These are phyloP conservation scores for Caprella mutica DNA, from an alignment of 2,888 invertebrate species.

Conservation along the genomic window DNA sequence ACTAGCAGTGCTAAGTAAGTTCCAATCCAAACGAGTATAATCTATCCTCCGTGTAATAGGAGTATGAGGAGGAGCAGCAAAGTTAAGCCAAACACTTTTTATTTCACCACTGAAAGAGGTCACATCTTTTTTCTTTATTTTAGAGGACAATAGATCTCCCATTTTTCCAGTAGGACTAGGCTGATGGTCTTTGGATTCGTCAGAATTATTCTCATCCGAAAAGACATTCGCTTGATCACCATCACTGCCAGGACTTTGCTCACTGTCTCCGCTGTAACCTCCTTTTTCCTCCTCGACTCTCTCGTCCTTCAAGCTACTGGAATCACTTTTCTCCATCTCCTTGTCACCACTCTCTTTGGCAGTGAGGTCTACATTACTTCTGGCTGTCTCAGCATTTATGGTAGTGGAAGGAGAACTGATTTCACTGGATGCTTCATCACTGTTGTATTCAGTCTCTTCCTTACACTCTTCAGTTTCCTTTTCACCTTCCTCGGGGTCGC, in stretches of 20 bases:
- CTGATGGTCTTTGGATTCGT: too few relatives aligned
- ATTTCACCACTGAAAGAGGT: constrained; percentile 53
- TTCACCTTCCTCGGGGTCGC: neutral
- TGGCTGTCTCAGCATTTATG: neutral
- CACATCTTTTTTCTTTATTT: constrained; percentile 30
- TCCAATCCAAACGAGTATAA: constrained; percentile 90
- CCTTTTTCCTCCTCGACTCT: neutral
- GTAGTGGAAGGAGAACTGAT: constrained; percentile 4
- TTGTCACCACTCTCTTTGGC: constrained; percentile 1
- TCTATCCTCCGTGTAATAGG: constrained; percentile 90
- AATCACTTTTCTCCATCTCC: neutral
- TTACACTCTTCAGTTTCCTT: neutral
- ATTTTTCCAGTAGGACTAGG: too few relatives aligned
- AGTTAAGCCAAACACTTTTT: constrained; percentile 90
- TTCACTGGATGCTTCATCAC: neutral
- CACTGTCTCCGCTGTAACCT: constrained; percentile 9
- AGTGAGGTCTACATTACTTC: constrained; percentile 9
- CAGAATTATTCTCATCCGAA: too few relatives aligned
- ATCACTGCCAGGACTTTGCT: constrained; percentile 4
- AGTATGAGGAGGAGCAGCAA: constrained; percentile 89
- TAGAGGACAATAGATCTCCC: too few relatives aligned
- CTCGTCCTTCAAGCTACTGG: neutral
- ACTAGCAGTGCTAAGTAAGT: constrained; percentile 84
- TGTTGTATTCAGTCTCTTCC: neutral
- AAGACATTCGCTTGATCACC: neutral